These are phyloP conservation scores for Dione vanillae DNA, from an alignment of 2,888 invertebrate genomes.

Conservation along the genomic window DNA sequence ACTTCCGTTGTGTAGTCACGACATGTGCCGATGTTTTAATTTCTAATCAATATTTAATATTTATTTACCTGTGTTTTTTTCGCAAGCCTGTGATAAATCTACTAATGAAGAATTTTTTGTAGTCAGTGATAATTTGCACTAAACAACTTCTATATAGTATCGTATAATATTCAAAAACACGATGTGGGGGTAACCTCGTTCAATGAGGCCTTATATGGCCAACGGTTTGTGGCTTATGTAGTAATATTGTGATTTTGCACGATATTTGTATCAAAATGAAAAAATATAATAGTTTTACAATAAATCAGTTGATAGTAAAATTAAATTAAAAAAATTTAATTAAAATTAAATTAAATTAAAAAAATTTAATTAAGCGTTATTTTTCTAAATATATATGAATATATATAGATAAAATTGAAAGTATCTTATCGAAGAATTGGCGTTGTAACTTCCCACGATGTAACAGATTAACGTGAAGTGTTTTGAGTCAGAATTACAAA, in stretches of 20 bases:
- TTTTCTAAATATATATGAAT: background rate
- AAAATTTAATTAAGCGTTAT: too few species aligned
- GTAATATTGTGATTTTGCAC: constrained; percentile 13
- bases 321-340: too few species aligned
- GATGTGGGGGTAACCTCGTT: constrained; percentile 55
- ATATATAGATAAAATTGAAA: background rate
- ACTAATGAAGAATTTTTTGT: background rate
- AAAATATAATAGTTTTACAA: background rate
- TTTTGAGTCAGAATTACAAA: background rate
- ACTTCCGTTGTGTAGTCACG: constrained; percentile 38
- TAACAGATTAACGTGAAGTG: constrained; percentile 15
- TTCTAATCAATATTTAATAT: background rate
- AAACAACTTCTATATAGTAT: constrained; percentile 36
- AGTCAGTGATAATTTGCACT: constrained; percentile 24
- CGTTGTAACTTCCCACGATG: constrained; percentile 9
- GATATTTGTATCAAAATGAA: constrained; percentile 21
- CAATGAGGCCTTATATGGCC: constrained; percentile 56
- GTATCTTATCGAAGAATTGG: constrained; percentile 14
- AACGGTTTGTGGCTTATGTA: constrained; percentile 34
- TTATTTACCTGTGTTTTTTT: background rate
- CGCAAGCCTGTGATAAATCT: background rate
- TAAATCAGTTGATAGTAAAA: background rate
- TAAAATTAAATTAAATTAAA: too few species aligned
- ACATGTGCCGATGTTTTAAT: constrained; percentile 20
- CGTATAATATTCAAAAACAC: constrained; percentile 51